A percentile compares a stretch with the other conserved stretches of the same genome.
Conservation (phyloP, 2,888 invertebrate species). For the Neoascia interrupta region DNA sequence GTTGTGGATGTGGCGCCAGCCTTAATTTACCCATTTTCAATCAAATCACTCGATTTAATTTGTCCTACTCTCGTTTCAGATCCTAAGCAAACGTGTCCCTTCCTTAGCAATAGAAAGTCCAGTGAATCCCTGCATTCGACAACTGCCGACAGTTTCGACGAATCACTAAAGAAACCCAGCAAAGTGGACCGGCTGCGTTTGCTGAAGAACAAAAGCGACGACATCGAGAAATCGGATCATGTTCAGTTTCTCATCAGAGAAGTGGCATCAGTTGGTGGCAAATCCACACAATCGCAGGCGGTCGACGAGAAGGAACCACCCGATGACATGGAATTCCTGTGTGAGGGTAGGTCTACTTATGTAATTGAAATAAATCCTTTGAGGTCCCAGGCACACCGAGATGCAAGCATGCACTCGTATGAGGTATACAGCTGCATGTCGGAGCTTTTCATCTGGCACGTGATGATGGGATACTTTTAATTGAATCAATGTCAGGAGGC, state of each 20-base stretch:
- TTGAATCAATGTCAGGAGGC: slow-evolving; percentile 17
- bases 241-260: slow-evolving; percentile 96
- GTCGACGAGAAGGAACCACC: slow-evolving; percentile 76
- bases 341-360: slow-evolving; percentile 74
- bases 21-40: too few species aligned
- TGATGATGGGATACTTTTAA: slow-evolving; percentile 2
- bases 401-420: too few species aligned
- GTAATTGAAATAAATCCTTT: not conserved
- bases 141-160: slow-evolving; percentile 75
- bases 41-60: too few species aligned
- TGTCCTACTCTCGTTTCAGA: too few species aligned
- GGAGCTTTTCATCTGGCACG: not conserved
- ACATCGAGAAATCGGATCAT: slow-evolving; percentile 86
- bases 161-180: slow-evolving; percentile 75
- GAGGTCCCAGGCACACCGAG: not conserved
- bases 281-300: slow-evolving; percentile 81
- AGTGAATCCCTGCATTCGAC: slow-evolving; percentile 59
- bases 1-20: too few species aligned
- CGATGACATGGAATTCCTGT: slow-evolving; percentile 79
- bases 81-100: slow-evolving; percentile 67
- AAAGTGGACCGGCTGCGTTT: slow-evolving; percentile 76
- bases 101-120: slow-evolving; percentile 65
- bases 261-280: slow-evolving; percentile 82
- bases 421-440: not conserved
- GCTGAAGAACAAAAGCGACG: slow-evolving; percentile 79